phyloP scores from a whole-genome alignment of 2,888 invertebrate genomes.

The Cabera pusaria region DNA sequence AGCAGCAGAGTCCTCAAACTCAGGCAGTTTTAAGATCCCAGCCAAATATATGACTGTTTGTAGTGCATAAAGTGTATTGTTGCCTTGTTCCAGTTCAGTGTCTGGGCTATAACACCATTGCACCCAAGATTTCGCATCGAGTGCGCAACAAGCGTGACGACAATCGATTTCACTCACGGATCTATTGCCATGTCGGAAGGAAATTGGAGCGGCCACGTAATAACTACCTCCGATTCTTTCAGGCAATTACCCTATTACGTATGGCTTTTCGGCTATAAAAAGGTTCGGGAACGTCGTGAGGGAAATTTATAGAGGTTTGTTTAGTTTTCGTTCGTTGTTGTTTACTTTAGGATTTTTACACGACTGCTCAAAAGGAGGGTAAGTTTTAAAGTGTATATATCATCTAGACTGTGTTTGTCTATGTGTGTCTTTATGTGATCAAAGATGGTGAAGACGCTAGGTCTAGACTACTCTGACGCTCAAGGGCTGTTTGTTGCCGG shows the following conservation, averaged over 20 bases:
- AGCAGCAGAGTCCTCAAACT: no score
- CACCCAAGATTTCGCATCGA: conserved; percentile 20
- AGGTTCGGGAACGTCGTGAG: conserved; percentile 6
- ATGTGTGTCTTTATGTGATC: no score
- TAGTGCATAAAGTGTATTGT: no score
- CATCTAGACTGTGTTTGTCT: no score
- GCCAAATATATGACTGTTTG: no score
- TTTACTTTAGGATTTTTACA: no score
- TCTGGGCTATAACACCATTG: conserved; percentile 11
- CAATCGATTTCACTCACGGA: conserved; percentile 39
- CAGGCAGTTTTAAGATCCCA: no score
- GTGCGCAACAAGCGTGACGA: conserved; percentile 25
- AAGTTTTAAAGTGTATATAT: no score
- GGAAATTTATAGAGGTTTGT: conserved; percentile 3
- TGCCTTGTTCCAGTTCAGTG: conserved; percentile 9
- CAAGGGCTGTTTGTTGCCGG: no score
- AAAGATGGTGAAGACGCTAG: no score
- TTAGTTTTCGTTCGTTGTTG: conserved; percentile 6
- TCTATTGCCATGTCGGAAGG: conserved; percentile 38
- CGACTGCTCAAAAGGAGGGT: no score
- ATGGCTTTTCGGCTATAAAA: conserved; percentile 11
- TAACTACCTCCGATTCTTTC: conserved; percentile 16
- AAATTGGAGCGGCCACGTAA: conserved; percentile 33
- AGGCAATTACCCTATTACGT: conserved; percentile 15
- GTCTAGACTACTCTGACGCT: no score